Evolutionary conservation across 2,888 invertebrate species (phyloP), one percentile per base, ranked within the genome.

Genomic region (Uloborus plumipes): DNA sequence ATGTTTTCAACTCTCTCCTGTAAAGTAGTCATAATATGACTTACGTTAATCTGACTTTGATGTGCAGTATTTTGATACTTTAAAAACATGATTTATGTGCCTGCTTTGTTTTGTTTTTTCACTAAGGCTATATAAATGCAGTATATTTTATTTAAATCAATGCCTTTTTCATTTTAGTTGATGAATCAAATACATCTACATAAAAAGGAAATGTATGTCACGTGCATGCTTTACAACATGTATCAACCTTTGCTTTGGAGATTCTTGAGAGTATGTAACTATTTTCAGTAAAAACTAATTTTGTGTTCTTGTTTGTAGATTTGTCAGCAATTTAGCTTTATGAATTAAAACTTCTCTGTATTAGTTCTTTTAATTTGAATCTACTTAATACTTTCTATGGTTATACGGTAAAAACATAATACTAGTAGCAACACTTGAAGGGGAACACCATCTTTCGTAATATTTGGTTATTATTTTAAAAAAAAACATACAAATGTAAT

Each of bases 161-260:
- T 59, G 15, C 7, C 2, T 47, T 31, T 22, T 39, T 51, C 7
- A 14, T 7, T 47, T 15, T 7, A 78, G 78, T 6, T 78, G 4
- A 20, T 78, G 18, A 16, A 58, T 6, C 78, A 78, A 26, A 71
- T 78, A 22, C 65, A 66, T 20, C 18, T 22, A n/a, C 64, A 72
- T 47, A 79, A 66, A 14, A 79, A 79, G 16, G 72, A 79, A 11
- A 26, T 4, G 16, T 2, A 61, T 65, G 78, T 79, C 1, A 16
- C 59, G 6, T 65, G 61, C 18, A 61, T 79, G 72, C 61, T 79
- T 3, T 72, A 72, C 26, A 20, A 1, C n/a, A 3, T 66, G 14
- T 79, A 67, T 39, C 72, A 66, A 9, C 78, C 78, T 14, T 47
- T 67, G 49, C 26, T 79, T 11, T 72, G 66, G 72, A 31, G 65